phyloP scores from a whole-genome alignment of 53 echinoderm and acorn worm species.

The Astropecten irregularis region DNA sequence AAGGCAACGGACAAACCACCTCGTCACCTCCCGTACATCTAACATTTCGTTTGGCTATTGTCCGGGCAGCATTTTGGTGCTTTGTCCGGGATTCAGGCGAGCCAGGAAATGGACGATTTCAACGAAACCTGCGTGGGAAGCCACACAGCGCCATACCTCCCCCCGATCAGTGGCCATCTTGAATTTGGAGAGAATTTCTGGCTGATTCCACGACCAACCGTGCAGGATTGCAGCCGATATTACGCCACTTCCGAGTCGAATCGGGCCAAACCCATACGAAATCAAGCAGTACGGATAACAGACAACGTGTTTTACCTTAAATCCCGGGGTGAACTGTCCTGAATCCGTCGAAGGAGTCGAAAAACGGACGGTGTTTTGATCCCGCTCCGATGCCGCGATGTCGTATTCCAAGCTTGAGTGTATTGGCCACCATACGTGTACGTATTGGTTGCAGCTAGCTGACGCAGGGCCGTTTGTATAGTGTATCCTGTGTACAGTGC shows the following conservation, averaged over 20 bases:
- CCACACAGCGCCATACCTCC: neutral
- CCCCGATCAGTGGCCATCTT: conserved; percentile 45
- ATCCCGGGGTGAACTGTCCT: neutral
- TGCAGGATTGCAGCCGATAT: neutral
- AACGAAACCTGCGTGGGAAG: conserved; percentile 38
- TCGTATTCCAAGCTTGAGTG: too few relatives aligned
- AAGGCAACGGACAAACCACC: neutral
- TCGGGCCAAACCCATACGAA: conserved; percentile 49
- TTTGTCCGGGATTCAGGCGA: neutral
- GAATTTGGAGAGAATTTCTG: conserved; percentile 22
- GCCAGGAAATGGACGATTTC: conserved; percentile 13
- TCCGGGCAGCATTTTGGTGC: neutral
- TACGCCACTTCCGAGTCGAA: conserved; percentile 17
- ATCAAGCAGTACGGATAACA: conserved; percentile 38
- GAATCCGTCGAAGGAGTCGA: conserved; percentile 21
- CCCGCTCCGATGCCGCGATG: neutral
- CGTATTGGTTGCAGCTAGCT: neutral
- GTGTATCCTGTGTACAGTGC: conserved; percentile 26
- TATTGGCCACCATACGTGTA: neutral
- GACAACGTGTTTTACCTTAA: conserved; percentile 56
- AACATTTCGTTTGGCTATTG: conserved; percentile 19
- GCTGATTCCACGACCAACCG: neutral
- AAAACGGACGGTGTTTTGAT: conserved; percentile 45
- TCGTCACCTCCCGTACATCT: neutral
- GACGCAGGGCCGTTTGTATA: conserved; percentile 35